A percentile compares a stretch with the other conserved stretches of the same genome.
phyloP scores from a whole-genome alignment of 92 coral and sea anemone species.

The Metridium senile region DNA sequence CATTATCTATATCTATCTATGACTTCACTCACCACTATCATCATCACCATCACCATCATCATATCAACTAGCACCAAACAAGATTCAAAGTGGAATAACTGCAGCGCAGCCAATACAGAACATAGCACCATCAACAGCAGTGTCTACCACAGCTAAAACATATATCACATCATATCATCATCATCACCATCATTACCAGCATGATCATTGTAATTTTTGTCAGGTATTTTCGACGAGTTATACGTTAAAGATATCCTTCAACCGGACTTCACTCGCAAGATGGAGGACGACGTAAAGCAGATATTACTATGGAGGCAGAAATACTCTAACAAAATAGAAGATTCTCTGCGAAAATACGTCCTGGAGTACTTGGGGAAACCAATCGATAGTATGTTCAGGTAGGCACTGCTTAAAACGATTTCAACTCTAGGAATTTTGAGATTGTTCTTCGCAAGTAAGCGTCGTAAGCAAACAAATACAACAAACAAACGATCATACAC shows the following conservation, averaged over 20 bases:
- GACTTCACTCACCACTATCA: not conserved
- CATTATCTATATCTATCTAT: not conserved
- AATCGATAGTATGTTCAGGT: slow-evolving; percentile 42
- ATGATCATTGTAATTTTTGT: not conserved
- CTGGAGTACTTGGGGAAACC: slow-evolving; percentile 52
- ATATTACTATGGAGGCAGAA: slow-evolving; percentile 43
- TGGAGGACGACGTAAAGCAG: slow-evolving; percentile 41
- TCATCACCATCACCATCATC: not conserved
- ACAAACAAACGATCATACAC: too few species aligned
- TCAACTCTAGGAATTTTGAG: too few species aligned
- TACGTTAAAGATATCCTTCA: slow-evolving; percentile 30
- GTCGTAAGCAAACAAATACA: too few species aligned
- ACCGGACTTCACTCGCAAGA: slow-evolving; percentile 41
- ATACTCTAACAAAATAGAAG: slow-evolving; percentile 24
- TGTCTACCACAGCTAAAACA: too few species aligned
- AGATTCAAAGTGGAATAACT: too few species aligned
- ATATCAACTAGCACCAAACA: not conserved
- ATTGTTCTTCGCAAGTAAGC: too few species aligned
- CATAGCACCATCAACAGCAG: too few species aligned
- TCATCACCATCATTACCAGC: not conserved
- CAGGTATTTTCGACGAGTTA: slow-evolving; percentile 50
- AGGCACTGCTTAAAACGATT: not conserved
- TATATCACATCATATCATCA: not conserved
- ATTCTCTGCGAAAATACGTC: slow-evolving; percentile 42
- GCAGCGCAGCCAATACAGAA: too few species aligned